Evolutionary conservation across 2,888 invertebrate species (phyloP).

Genomic region (Cheilosia urbana): DNA sequence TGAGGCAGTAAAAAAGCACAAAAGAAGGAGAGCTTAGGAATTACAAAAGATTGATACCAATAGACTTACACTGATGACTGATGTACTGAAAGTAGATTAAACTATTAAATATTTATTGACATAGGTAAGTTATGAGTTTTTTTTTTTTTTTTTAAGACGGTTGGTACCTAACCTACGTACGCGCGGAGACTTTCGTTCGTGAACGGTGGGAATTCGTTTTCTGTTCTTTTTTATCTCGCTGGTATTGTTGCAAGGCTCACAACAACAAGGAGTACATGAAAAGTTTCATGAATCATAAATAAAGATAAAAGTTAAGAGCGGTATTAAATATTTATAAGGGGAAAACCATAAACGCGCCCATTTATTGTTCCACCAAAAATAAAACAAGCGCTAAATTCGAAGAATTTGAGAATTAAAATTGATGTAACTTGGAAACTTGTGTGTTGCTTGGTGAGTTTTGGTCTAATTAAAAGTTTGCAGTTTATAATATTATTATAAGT

Average conservation of each 20-base stretch:
- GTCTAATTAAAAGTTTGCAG: no score
- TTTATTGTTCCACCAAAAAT: background rate
- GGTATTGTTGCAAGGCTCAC: background rate
- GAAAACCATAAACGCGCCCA: no score
- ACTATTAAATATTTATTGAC: constrained; percentile 72
- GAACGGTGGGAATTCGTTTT: background rate
- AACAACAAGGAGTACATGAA: background rate
- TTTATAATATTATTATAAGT: background rate
- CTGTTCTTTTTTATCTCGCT: background rate
- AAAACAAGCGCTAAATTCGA: background rate
- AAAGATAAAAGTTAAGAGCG: background rate
- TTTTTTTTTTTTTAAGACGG: background rate
- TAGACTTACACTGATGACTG: background rate
- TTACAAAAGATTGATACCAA: constrained; percentile 36
- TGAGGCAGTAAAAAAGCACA: constrained; percentile 4
- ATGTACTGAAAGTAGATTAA: constrained; percentile 63
- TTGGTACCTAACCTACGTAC: background rate
- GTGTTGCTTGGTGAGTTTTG: no score
- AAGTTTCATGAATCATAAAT: background rate
- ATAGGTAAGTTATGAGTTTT: constrained; percentile 54
- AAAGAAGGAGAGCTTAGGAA: constrained; percentile 14
- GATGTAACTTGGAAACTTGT: no score
- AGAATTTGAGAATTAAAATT: background rate
- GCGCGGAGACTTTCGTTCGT: background rate
- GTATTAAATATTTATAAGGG: background rate